Evolutionary conservation across 2,888 invertebrate species (phyloP), one percentile per base, ranked within the genome.

Genomic region (Aspidiotus rigidus): DNA sequence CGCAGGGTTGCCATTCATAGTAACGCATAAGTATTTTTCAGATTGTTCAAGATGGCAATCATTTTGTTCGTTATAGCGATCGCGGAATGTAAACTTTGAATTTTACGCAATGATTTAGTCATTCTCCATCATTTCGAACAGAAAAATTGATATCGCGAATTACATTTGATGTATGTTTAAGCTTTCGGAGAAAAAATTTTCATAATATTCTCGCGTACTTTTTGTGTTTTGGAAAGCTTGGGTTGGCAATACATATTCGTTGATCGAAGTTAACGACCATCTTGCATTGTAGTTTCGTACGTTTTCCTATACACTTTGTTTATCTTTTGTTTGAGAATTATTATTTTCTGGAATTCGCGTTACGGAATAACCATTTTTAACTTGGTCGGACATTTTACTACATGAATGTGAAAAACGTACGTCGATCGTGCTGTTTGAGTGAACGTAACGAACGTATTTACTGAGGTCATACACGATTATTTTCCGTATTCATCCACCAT

Each of bases 211-310:
- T 28, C 28, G 28, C 28, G 28, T 28, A 28, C 28, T 28, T 28
- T 28, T 28, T 28, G 28, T 28, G 28, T 28, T 28, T 28, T 28
- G 28, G 28, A 28, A 28, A 28, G 28, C 28, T 28, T 28, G 5
- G n/a, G 40, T 67, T 59, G 49, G 67, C 67, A 67, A 67, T 60
- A 67, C 39, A 44, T 57, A 57, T 15, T 7, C 28, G 44, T 11
- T 60, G 60, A 60, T 60, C 67, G 56, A 44, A 67, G 67, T 67
- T 67, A 67, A 67, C 67, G 67, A 67, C 67, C 67, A 67, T 67
- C 60, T 67, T 67, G 67, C 67, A 67, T 67, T 44, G 60, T 39
- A 62, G 57, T 59, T 44, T 67, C 53, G 56, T 64, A 64, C 64
- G 64, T 64, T 64, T 64, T 41, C 44, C 7, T 28, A 64, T 67